A percentile compares a stretch with the other conserved stretches of the same genome.
Conservation (phyloP, 2,113 vertebrate species). For the Semnopithecus entellus region DNA sequence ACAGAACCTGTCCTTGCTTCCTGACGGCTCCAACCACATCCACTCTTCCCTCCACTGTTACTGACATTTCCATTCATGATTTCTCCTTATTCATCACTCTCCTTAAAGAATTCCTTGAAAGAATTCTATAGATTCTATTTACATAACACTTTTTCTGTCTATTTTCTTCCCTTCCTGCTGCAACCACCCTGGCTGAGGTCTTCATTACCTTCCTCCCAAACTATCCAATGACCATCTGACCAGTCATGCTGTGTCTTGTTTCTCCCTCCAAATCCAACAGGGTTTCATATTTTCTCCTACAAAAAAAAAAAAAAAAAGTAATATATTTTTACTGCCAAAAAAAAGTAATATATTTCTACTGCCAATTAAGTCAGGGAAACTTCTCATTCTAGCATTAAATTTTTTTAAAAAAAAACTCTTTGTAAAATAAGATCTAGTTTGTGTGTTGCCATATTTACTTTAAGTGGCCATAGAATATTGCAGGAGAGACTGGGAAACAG, state of each 20-base stretch:
- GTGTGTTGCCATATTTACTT: background rate
- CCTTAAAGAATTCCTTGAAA: background rate
- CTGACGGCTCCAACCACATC: background rate
- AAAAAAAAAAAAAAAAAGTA: background rate
- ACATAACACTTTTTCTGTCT: background rate
- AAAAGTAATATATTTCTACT: background rate
- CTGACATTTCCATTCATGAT: background rate
- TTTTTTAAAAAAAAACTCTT: background rate
- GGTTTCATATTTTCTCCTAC: background rate
- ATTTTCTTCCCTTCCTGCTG: background rate
- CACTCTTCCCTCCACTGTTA: background rate
- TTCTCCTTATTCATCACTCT: background rate
- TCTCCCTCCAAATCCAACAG: background rate
- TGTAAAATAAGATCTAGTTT: background rate
- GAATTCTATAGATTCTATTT: background rate
- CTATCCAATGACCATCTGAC: background rate
- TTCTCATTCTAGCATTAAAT: background rate
- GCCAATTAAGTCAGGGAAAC: background rate
- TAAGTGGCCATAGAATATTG: background rate
- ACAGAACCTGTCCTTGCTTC: background rate
- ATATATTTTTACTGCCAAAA: background rate
- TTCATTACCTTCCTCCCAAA: background rate
- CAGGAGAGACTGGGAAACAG: background rate
- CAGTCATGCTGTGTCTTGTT: background rate
- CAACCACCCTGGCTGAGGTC: background rate